These are phyloP conservation scores for Calameuta filiformis DNA, from an alignment of 2,888 invertebrate genomes.

Conservation along the genomic window DNA sequence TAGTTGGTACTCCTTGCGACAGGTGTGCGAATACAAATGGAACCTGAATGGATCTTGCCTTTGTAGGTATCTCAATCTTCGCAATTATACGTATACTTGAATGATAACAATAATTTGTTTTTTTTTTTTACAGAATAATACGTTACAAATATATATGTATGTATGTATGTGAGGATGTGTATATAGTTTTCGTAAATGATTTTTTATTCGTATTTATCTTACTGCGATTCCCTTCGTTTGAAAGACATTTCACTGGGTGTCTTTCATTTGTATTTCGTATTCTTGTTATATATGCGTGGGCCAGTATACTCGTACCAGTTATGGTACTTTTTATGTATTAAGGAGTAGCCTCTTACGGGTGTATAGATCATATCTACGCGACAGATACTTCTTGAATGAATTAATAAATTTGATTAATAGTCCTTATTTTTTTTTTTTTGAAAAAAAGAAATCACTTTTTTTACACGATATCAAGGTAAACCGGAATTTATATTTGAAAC, in stretches of 20 bases:
- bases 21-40: neutral
- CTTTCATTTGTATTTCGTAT: neutral
- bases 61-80: neutral
- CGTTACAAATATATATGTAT: neutral
- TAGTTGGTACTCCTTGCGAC: neutral
- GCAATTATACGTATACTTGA: neutral
- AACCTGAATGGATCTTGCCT: neutral
- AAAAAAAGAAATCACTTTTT: neutral
- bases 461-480: neutral
- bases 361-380: slow-evolving; percentile 10
- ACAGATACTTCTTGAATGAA: slow-evolving; percentile 44
- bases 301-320: neutral
- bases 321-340: neutral
- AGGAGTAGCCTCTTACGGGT: neutral
- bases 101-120: neutral
- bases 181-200: neutral
- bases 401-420: slow-evolving; percentile 42
- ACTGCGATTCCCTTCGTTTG: neutral
- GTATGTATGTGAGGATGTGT: neutral
- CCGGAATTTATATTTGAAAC: neutral
- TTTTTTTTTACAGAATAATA: neutral
- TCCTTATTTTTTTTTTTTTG: slow-evolving; percentile 13
- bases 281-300: neutral
- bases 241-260: neutral
- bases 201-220: neutral